phyloP scores from a whole-genome alignment of 2,888 invertebrate genomes.

The Pseudanteris insignis region DNA sequence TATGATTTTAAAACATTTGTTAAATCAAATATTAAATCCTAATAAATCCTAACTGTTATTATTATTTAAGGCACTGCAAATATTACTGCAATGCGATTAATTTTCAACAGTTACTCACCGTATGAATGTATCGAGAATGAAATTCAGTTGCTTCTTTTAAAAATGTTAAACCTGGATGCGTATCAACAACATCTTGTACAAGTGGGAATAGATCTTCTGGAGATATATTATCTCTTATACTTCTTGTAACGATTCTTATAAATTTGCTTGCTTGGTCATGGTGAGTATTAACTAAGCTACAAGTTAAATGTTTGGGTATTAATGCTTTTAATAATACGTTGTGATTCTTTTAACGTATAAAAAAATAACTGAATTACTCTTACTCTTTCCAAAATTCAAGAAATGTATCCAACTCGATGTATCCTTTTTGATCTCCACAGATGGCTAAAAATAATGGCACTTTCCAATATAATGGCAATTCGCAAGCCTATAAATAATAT shows the following conservation, averaged over 20 bases:
- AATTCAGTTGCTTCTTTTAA: slow-evolving; percentile 98
- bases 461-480: slow-evolving; percentile 96
- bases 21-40: too few relatives aligned
- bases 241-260: slow-evolving; percentile 83
- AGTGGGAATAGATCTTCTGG: slow-evolving; percentile 94
- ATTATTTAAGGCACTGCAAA: too few relatives aligned
- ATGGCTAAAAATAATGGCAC: slow-evolving; percentile 91
- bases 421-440: slow-evolving; percentile 77
- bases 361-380: too few relatives aligned
- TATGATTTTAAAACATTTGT: too few relatives aligned
- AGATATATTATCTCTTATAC: slow-evolving; percentile 74
- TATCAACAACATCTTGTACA: slow-evolving; percentile 97
- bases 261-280: slow-evolving; percentile 92
- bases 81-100: too few relatives aligned
- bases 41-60: too few relatives aligned
- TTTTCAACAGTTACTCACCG: too few relatives aligned
- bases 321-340: too few relatives aligned
- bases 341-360: too few relatives aligned
- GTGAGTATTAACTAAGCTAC: slow-evolving; percentile 81
- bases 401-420: slow-evolving; percentile 83
- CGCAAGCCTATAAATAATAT: slow-evolving; percentile 81
- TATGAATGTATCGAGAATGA: slow-evolving; percentile 98
- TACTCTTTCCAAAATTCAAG: slow-evolving; percentile 94
- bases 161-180: slow-evolving; percentile 96
- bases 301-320: too few relatives aligned